These are phyloP conservation scores for Lysandra coridon DNA, from an alignment of 2,888 invertebrate species.

Conservation along the genomic window DNA sequence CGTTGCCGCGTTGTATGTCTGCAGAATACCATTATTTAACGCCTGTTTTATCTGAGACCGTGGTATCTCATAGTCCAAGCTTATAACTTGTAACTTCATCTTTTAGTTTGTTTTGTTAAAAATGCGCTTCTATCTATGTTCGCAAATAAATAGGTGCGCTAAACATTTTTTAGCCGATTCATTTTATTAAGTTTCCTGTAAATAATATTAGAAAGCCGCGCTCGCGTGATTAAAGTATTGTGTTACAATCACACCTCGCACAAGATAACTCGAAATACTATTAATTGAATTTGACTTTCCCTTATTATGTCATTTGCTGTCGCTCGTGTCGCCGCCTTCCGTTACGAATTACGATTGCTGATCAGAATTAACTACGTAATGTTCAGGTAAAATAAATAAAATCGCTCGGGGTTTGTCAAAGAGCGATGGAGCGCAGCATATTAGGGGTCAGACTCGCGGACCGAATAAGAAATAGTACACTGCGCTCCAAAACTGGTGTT, in stretches of 20 bases:
- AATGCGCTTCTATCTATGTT: background rate
- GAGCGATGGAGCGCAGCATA: too few species aligned
- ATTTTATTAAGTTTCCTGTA: conserved; percentile 15
- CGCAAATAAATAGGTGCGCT: background rate
- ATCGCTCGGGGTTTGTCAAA: too few species aligned
- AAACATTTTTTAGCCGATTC: background rate
- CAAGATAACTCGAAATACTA: conserved; percentile 23
- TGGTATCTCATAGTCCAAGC: background rate
- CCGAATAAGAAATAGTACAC: too few species aligned
- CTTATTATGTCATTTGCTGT: conserved; percentile 32
- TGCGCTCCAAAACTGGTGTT: too few species aligned
- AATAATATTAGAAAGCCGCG: conserved; percentile 38
- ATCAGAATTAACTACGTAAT: background rate
- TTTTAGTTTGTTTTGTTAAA: background rate
- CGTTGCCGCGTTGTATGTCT: too few species aligned
- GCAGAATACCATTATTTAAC: background rate
- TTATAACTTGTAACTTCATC: background rate
- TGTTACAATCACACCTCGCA: conserved; percentile 36
- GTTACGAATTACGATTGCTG: conserved; percentile 7
- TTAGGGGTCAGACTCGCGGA: too few species aligned
- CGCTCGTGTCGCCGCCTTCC: conserved; percentile 26
- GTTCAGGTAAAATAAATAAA: background rate
- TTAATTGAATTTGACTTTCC: conserved; percentile 33
- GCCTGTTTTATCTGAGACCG: background rate
- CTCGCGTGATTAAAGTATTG: conserved; percentile 39